These are phyloP conservation scores for Melanostigma gelatinosum DNA, from an alignment of 2,113 vertebrate genomes.

Conservation along the genomic window DNA sequence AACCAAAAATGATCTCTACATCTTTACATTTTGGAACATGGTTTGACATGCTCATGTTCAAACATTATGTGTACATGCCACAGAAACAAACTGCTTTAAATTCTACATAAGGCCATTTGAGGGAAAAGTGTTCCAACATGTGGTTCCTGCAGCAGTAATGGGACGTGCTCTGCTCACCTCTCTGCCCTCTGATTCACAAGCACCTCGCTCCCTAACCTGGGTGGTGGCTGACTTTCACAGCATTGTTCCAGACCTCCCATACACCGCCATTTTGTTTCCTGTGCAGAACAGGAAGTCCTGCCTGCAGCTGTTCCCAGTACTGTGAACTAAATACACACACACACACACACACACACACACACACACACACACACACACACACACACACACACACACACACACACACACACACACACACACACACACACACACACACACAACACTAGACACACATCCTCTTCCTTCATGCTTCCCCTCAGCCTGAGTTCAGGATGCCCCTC, in stretches of 20 bases:
- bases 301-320: slow-evolving; percentile 75
- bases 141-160: slow-evolving; percentile 31
- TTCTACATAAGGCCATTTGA: slow-evolving; percentile 35
- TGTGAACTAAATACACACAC: slow-evolving; percentile 51
- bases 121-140: slow-evolving; percentile 44
- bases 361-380: slow-evolving; percentile 41
- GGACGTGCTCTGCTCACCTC: slow-evolving; percentile 59
- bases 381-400: slow-evolving; percentile 45
- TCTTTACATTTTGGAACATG: neutral
- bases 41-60: neutral
- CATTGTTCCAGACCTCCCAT: slow-evolving; percentile 78
- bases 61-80: slow-evolving; percentile 3
- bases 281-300: slow-evolving; percentile 78
- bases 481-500: slow-evolving; percentile 68
- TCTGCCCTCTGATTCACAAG: slow-evolving; percentile 61
- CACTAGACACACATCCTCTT: slow-evolving; percentile 67
- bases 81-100: slow-evolving; percentile 30
- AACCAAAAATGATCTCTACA: neutral
- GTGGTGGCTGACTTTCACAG: slow-evolving; percentile 81
- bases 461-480: slow-evolving; percentile 62
- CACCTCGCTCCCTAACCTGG: slow-evolving; percentile 73
- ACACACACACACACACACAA: neutral
- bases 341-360: slow-evolving; percentile 21
- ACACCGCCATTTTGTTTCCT: slow-evolving; percentile 79
- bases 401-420: slow-evolving; percentile 5